Evolutionary conservation across 2,113 vertebrate genomes (phyloP).

Genomic region (Coptodon bakossiorum): DNA sequence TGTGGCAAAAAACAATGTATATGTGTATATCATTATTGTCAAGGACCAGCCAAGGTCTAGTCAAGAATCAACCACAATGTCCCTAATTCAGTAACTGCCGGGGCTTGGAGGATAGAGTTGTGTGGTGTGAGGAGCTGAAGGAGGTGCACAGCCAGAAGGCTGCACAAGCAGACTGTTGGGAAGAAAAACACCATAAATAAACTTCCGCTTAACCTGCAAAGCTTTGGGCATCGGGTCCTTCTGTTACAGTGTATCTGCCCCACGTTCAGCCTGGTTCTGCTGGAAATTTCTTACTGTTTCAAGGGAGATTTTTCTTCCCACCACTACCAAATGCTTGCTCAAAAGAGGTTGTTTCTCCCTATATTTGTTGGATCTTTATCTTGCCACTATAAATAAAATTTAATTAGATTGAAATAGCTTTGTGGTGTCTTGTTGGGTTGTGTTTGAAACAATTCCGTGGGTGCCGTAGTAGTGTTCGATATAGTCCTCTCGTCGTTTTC

Average conservation of each 20-base stretch:
- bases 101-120: not conserved
- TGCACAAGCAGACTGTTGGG: not conserved
- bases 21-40: not conserved
- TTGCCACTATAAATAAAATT: not conserved
- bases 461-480: not conserved
- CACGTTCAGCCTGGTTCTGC: not conserved
- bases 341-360: not conserved
- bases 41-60: not conserved
- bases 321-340: not conserved
- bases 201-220: not conserved
- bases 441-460: not conserved
- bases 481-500: not conserved
- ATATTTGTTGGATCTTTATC: not conserved
- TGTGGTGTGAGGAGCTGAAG: not conserved
- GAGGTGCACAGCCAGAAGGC: not conserved
- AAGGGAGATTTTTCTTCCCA: not conserved
- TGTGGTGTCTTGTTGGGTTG: not conserved
- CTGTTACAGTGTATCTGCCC: not conserved
- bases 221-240: not conserved
- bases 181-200: not conserved
- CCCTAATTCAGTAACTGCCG: not conserved
- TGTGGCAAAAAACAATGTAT: not conserved
- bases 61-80: not conserved
- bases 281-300: not conserved
- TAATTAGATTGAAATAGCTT: not conserved